phyloP scores from a whole-genome alignment of 2,797 vertebrate genomes.

The Pterois miles region DNA sequence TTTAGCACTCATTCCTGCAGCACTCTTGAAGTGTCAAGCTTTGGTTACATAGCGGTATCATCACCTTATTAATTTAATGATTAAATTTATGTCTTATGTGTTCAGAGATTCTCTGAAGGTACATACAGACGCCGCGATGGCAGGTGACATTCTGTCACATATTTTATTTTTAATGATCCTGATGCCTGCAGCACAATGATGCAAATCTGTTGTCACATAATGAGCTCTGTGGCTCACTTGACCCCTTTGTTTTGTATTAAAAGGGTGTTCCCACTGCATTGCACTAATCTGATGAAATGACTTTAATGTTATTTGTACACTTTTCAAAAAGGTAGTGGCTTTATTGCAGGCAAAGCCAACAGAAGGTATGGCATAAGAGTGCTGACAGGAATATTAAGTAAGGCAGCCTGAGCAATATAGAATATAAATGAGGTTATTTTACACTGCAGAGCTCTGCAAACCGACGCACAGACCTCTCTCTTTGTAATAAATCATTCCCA shows the following conservation, averaged over 20 bases:
- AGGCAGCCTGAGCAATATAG: slow-evolving; percentile 86
- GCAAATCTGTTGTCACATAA: slow-evolving; percentile 52
- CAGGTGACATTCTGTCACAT: slow-evolving; percentile 43
- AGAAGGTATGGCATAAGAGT: slow-evolving; percentile 82
- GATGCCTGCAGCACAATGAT: slow-evolving; percentile 36
- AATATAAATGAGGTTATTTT: slow-evolving; percentile 93
- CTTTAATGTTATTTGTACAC: slow-evolving; percentile 86
- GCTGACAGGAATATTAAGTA: slow-evolving; percentile 90
- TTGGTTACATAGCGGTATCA: background rate
- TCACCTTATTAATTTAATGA: background rate
- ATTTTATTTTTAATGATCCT: slow-evolving; percentile 49
- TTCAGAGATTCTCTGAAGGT: background rate
- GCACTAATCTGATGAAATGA: slow-evolving; percentile 81
- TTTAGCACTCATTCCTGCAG: too few relatives aligned
- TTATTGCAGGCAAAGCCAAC: slow-evolving; percentile 83
- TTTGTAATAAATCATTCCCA: slow-evolving; percentile 91
- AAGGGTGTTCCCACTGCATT: slow-evolving; percentile 61
- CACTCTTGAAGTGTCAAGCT: background rate
- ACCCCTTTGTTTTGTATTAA: slow-evolving; percentile 67
- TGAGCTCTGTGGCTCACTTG: slow-evolving; percentile 53
- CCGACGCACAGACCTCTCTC: slow-evolving; percentile 84
- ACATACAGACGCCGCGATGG: slow-evolving; percentile 13
- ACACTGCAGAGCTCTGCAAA: slow-evolving; percentile 87
- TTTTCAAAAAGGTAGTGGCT: slow-evolving; percentile 78
- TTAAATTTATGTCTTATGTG: slow-evolving; percentile 4